A percentile compares a stretch with the other conserved stretches of the same genome.
These are phyloP conservation scores for Lepidostoma basale DNA, from an alignment of 1,140 invertebrate species.

Conservation along the genomic window DNA sequence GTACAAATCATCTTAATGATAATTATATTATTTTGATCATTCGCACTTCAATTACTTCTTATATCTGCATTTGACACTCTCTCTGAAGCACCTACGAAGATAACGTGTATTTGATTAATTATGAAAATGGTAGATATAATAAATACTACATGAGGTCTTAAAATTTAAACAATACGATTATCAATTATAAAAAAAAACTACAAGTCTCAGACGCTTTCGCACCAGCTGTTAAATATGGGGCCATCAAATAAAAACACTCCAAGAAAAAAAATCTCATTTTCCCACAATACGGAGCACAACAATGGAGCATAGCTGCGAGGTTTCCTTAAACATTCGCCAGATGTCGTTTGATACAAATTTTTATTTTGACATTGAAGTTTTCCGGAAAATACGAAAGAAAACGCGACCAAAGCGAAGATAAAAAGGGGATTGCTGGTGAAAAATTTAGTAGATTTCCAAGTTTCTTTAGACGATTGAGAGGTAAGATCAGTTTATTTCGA, in stretches of 20 bases:
- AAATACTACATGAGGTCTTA: not conserved
- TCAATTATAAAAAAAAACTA: not conserved
- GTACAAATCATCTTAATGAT: too few species aligned
- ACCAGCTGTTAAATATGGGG: not conserved
- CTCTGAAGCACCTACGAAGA: too few species aligned
- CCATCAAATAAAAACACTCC: not conserved
- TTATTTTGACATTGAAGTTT: constrained; percentile 15
- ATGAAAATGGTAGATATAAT: too few species aligned
- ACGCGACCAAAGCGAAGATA: not conserved
- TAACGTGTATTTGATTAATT: too few species aligned
- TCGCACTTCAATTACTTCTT: too few species aligned
- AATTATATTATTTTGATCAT: too few species aligned
- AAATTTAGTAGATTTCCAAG: not conserved
- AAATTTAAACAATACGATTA: not conserved
- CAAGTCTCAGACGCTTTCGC: not conserved
- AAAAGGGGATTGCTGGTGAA: not conserved
- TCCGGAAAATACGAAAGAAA: too few species aligned
- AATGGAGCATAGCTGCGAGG: not conserved
- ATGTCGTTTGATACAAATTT: not conserved
- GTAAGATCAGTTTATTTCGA: not conserved
- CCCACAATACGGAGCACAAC: not conserved
- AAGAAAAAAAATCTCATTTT: not conserved
- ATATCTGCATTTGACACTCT: too few species aligned
- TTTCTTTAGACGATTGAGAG: not conserved
- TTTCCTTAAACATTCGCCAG: not conserved